phyloP scores from a whole-genome alignment of 2,888 invertebrate species.

The Idaea dimidiata region DNA sequence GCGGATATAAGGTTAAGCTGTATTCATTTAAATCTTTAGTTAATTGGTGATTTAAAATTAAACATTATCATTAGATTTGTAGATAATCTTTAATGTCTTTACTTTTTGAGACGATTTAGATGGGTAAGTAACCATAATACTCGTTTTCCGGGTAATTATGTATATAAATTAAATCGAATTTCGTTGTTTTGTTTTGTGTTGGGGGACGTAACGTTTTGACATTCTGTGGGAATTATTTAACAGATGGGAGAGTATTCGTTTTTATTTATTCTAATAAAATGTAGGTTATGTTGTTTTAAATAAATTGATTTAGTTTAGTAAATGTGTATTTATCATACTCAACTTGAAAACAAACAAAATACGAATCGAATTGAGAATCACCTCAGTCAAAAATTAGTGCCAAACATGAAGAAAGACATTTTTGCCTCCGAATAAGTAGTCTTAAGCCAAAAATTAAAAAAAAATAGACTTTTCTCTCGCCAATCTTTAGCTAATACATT shows the following conservation, averaged over 20 bases:
- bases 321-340: too few species aligned
- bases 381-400: too few species aligned
- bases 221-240: too few species aligned
- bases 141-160: not conserved
- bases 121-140: not conserved
- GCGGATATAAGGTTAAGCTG: not conserved
- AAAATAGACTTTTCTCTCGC: not conserved
- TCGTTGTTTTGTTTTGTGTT: not conserved
- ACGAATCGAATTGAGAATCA: too few species aligned
- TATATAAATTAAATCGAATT: not conserved
- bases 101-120: not conserved
- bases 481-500: not conserved
- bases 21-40: constrained; percentile 2
- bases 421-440: too few species aligned
- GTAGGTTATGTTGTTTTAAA: too few species aligned
- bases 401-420: too few species aligned
- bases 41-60: constrained; percentile 2
- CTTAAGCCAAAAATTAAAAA: too few species aligned
- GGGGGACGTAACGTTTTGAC: not conserved
- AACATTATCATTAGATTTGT: not conserved
- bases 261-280: too few species aligned
- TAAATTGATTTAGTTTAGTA: too few species aligned
- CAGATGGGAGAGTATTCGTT: too few species aligned
- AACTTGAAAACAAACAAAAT: too few species aligned
- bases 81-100: not conserved